These are phyloP conservation scores for Melanaphis sacchari DNA, from an alignment of 1,140 invertebrate genomes.

Conservation along the genomic window DNA sequence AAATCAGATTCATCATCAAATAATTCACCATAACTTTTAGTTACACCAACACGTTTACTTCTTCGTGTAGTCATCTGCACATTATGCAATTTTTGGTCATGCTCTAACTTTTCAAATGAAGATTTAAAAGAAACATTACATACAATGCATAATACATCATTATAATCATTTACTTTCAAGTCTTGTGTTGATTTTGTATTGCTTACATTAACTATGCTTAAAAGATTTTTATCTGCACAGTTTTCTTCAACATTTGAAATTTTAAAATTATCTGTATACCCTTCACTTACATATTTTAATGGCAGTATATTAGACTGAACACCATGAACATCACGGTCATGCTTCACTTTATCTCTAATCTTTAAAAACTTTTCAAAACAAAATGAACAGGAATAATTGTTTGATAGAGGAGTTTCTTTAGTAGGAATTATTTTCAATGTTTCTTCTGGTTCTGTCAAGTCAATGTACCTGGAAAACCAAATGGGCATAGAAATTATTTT, in stretches of 20 bases:
- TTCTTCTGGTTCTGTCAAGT: not conserved
- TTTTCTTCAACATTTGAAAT: not conserved
- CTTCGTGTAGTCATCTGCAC: not conserved
- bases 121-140: constrained; percentile 30
- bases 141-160: not conserved
- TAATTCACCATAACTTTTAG: not conserved
- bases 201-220: not conserved
- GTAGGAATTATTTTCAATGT: constrained; percentile 31
- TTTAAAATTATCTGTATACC: not conserved
- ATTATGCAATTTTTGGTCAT: not conserved
- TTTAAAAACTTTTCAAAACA: constrained; percentile 50
- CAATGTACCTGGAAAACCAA: constrained; percentile 45
- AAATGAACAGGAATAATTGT: constrained; percentile 47
- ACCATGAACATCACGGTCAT: constrained; percentile 43
- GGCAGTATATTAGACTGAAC: constrained; percentile 16
- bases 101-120: constrained; percentile 7
- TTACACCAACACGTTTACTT: not conserved
- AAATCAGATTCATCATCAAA: constrained; percentile 4
- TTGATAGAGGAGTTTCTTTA: not conserved
- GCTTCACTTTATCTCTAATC: constrained; percentile 8
- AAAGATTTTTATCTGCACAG: not conserved
- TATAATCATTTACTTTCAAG: not conserved
- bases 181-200: not conserved
- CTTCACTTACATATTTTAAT: constrained; percentile 9
- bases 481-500: constrained; percentile 40